phyloP scores from a whole-genome alignment of 2,888 invertebrate genomes.

The Liopterus haemorrhoidalis region DNA sequence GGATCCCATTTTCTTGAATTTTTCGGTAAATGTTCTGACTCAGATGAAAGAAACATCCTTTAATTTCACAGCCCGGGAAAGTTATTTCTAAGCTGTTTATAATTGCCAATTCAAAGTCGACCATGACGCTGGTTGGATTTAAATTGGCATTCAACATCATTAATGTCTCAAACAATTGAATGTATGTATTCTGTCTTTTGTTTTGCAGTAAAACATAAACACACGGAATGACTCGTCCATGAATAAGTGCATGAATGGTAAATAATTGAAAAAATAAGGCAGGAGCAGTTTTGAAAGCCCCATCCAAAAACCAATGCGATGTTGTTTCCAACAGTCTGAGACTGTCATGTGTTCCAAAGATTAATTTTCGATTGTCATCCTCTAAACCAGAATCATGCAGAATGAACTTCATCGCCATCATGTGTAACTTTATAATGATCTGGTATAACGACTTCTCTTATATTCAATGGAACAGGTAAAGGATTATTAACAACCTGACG shows the following conservation, averaged over 20 bases:
- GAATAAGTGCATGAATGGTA: slow-evolving; percentile 23
- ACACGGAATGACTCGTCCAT: slow-evolving; percentile 17
- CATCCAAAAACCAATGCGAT: slow-evolving; percentile 23
- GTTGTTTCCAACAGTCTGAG: background rate
- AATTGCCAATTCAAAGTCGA: slow-evolving; percentile 6
- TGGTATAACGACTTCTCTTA: too few species aligned
- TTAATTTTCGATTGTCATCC: too few species aligned
- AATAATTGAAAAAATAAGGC: slow-evolving; percentile 24
- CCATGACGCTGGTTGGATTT: slow-evolving; percentile 1
- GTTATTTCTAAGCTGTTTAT: slow-evolving; percentile 1
- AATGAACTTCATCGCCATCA: too few species aligned
- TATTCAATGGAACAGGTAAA: too few species aligned
- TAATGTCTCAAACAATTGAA: too few species aligned
- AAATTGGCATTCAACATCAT: too few species aligned
- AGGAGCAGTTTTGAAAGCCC: slow-evolving; percentile 25
- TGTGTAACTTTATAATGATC: too few species aligned
- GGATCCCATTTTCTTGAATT: slow-evolving; percentile 14
- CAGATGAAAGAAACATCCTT: slow-evolving; percentile 19
- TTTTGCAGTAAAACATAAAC: too few species aligned
- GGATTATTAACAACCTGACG: too few species aligned
- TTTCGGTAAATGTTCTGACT: slow-evolving; percentile 16
- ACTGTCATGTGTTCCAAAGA: too few species aligned
- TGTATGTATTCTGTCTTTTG: too few species aligned
- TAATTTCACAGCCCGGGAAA: background rate
- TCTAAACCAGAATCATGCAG: too few species aligned